Base-by-base conservation (phyloP, 2,888 invertebrate genomes). In the Drosophila neotestacea region DNA sequence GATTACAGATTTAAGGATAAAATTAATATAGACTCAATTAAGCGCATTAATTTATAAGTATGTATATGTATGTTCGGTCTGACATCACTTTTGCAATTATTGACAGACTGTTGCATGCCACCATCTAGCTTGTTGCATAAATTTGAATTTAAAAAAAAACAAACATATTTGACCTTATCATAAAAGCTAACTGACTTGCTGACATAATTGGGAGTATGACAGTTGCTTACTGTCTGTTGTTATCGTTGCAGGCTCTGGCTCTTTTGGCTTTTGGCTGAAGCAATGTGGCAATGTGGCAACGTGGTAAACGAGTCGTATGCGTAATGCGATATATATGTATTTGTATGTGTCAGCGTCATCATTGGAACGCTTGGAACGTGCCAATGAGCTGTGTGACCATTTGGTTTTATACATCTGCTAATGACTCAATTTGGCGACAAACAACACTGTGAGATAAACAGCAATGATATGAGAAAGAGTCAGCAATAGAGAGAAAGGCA, bases 301-400 rank as follows among this genome's bases (percentile, higher is more conserved):
- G 51, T 32, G 9, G 22, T 9, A 9, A 16, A 16, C 30, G 46
- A 6, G 63, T 61, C 62, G 84, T 79, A 85, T 83, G 81, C 77
- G 83, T 80, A 76, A 74, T 76, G 73, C 70, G 59, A 61, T 60
- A 30, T 48, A 70, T 78, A 69, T 62, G 64, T 60, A 34, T 48
- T 64, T 47, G 60, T 75, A 72, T 75, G 67, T 77, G 75, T 47
- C 61, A 62, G n/a, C 62, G 62, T 65, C 67, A 65, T 55, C 67
- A 69, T 61, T 70, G 76, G 3, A 52, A 47, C 75, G 67, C 59
- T 66, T 55, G 66, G 73, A 76, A 83, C 83, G 88, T 83, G 83
- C 88, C 80, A 88, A 88, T 88, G 88, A 88, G 83, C 88, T 83
- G 79, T 75, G 70, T 64, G 67, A 70, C 79, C 82, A 88, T 88